Evolutionary conservation across 1,140 invertebrate species (phyloP), one percentile per base, ranked within the genome.

Genomic region (Drosophila gunungcola): DNA sequence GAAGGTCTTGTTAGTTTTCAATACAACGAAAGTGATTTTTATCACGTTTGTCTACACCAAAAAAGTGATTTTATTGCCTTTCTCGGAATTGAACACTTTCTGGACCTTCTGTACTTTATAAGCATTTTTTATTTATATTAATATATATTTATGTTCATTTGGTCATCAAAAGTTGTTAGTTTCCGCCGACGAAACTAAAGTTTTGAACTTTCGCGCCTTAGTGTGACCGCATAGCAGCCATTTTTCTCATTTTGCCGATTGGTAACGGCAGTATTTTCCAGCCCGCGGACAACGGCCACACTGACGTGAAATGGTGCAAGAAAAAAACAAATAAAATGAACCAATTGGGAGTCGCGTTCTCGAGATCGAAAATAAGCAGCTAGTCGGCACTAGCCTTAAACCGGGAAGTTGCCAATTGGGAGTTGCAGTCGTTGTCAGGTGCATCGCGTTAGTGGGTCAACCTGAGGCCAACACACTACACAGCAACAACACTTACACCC

Each of bases 301-400:
- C 64, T 42, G 1, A 29, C 10, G 42, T 13, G 27, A 36, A 45
- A 51, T 42, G 36, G 45, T 41, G 36, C 34, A 65, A n/a, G 45
- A 51, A 68, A 65, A 62, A 51, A 65, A 64, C 36, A 68, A 68
- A 65, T 68, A 68, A 65, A 46, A 68, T 68, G 64, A 21, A 34
- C 29, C 9, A 6, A 16, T 38, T 42, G 64, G 10, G 49, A 64
- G 27, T 64, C 16, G 29, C n/a, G 45, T 27, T 36, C 9, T n/a
- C 25, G 0, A 65, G 51, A 27, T 51, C 27, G 49, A 34, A 69
- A 69, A 39, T 41, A 12, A 57, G 64, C 42, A 69, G 64, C 36
- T 48, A 68, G 46, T 56, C 11, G 13, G 21, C 36, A 41, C 29
- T n/a, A 38, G 13, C 12, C 21, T 29, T n/a, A 12, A 72, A n/a